Percentiles rank a stretch among this genome's conserved stretches.
phyloP scores from a whole-genome alignment of 2,888 invertebrate genomes.

The Dynastes maya region DNA sequence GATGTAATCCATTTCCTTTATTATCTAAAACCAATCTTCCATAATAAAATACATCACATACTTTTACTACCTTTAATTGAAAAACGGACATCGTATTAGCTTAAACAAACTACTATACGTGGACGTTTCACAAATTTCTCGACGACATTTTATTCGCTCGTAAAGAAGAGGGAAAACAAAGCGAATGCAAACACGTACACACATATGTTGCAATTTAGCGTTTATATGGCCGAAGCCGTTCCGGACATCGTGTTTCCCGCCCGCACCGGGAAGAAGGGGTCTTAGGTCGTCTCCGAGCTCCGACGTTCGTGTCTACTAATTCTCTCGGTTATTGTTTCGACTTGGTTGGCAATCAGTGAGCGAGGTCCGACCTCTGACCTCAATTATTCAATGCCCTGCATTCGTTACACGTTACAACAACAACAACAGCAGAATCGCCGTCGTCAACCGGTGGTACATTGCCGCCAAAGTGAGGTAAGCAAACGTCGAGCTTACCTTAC shows the following conservation, averaged over 20 bases:
- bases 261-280: constrained; percentile 54
- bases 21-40: no score
- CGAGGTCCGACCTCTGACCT: constrained; percentile 63
- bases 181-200: not conserved
- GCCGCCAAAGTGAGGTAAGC: not conserved
- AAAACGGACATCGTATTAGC: no score
- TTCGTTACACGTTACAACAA: constrained; percentile 55
- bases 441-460: constrained; percentile 2
- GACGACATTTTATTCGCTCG: not conserved
- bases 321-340: constrained; percentile 56
- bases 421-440: constrained; percentile 23
- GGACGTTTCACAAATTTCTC: constrained; percentile 2
- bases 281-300: constrained; percentile 54
- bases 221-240: constrained; percentile 41
- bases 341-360: constrained; percentile 61
- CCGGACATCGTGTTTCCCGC: constrained; percentile 60
- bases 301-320: constrained; percentile 57
- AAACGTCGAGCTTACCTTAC: no score
- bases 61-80: no score
- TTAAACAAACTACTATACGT: no score
- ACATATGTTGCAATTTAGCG: constrained; percentile 40
- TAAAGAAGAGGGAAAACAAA: constrained; percentile 20
- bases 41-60: no score
- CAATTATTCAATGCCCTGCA: constrained; percentile 63
- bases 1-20: no score